phyloP scores from a whole-genome alignment of 2,113 vertebrate species.

The Ancistrus triradiatus region DNA sequence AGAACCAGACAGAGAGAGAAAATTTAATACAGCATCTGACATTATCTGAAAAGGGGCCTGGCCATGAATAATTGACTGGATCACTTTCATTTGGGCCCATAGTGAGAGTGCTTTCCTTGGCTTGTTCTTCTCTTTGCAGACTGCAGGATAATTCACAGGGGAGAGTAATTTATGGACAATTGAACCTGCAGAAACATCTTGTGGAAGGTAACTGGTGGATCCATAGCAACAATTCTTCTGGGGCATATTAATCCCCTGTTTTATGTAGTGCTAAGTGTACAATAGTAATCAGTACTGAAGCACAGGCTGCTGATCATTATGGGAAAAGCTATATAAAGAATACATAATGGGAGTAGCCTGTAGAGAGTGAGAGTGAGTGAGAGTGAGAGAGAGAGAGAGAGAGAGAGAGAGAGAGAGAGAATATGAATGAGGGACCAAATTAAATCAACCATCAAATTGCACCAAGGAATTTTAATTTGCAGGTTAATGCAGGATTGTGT shows the following conservation, averaged over 20 bases:
- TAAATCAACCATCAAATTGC: slow-evolving; percentile 99
- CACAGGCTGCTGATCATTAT: slow-evolving; percentile 99
- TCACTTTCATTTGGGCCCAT: slow-evolving; percentile 77
- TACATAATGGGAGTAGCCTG: slow-evolving; percentile 99
- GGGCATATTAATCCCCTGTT: slow-evolving; percentile 99
- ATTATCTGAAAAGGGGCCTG: slow-evolving; percentile 73
- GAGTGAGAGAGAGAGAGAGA: slow-evolving; percentile 52
- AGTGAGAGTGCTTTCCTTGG: slow-evolving; percentile 79
- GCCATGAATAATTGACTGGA: slow-evolving; percentile 94
- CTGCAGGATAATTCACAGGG: slow-evolving; percentile 95
- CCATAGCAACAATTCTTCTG: slow-evolving; percentile 99
- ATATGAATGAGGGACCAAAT: slow-evolving; percentile 80
- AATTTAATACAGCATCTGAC: slow-evolving; percentile 64
- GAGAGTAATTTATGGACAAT: slow-evolving; percentile 99
- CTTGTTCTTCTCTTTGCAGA: slow-evolving; percentile 87
- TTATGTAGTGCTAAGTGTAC: slow-evolving; percentile 99
- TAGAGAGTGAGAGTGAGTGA: slow-evolving; percentile 87
- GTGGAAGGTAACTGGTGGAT: slow-evolving; percentile 92
- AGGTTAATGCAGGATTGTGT: slow-evolving; percentile 99
- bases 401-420: slow-evolving; percentile 43
- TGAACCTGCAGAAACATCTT: slow-evolving; percentile 98
- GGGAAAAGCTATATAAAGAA: slow-evolving; percentile 99
- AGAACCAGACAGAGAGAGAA: slow-evolving; percentile 7
- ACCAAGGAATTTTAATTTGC: slow-evolving; percentile 99
- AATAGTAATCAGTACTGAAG: slow-evolving; percentile 99